phyloP scores from a whole-genome alignment of 2,797 vertebrate genomes.

The Phrynocephalus forsythii region DNA sequence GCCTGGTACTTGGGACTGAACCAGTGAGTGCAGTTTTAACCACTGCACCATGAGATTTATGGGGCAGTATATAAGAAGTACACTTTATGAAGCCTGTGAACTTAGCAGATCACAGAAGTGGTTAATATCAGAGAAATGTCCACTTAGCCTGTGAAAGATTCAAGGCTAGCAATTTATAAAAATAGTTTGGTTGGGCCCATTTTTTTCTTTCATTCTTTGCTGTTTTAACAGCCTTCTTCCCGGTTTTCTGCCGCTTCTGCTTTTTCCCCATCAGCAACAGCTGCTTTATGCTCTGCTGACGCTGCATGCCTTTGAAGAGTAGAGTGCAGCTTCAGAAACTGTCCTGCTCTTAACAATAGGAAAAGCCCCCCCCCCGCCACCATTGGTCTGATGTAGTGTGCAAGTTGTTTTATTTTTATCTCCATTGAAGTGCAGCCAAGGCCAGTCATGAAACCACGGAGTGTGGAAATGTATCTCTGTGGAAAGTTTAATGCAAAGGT shows the following conservation, averaged over 20 bases:
- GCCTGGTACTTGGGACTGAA: no score
- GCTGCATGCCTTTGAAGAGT: conserved; percentile 41
- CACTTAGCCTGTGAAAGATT: not conserved
- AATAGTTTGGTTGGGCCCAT: not conserved
- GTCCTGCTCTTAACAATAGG: conserved; percentile 16
- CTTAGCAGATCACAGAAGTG: not conserved
- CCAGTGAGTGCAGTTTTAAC: no score
- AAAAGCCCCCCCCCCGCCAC: conserved; percentile 23
- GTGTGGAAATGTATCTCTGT: conserved; percentile 53
- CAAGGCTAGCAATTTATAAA: not conserved
- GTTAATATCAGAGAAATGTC: conserved; percentile 2
- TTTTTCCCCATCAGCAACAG: conserved; percentile 38
- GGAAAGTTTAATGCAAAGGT: conserved; percentile 29
- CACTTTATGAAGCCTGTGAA: no score
- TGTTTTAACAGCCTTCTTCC: conserved; percentile 13
- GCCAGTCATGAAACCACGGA: conserved; percentile 36
- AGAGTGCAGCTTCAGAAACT: conserved; percentile 52
- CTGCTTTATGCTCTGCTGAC: conserved; percentile 52
- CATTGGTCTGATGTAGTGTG: conserved; percentile 10
- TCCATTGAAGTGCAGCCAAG: conserved; percentile 53
- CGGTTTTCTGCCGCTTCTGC: conserved; percentile 14
- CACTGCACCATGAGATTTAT: no score
- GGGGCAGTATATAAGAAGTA: no score
- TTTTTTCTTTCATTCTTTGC: not conserved
- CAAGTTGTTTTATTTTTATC: conserved; percentile 50